These are phyloP conservation scores for Mobula hypostoma DNA, from an alignment of 2,113 vertebrate genomes.

Conservation along the genomic window DNA sequence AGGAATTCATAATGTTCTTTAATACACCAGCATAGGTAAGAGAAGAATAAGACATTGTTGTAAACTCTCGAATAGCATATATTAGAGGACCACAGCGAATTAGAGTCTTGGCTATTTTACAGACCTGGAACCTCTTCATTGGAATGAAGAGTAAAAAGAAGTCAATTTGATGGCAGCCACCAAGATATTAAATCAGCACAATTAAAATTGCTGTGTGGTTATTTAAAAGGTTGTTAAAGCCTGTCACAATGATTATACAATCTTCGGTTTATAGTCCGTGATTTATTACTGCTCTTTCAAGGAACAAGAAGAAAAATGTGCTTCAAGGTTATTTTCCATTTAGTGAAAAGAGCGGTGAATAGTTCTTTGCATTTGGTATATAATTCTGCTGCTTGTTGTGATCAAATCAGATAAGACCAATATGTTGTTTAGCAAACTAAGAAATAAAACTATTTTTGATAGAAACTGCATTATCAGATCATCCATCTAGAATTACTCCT, in stretches of 20 bases:
- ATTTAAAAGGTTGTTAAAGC: slow-evolving; percentile 33
- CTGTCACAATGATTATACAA: slow-evolving; percentile 6
- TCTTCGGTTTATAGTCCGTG: slow-evolving; percentile 19
- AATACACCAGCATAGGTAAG: not conserved
- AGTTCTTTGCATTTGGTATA: not conserved
- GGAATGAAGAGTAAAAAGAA: not conserved
- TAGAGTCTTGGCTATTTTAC: slow-evolving; percentile 24
- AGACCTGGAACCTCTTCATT: not conserved
- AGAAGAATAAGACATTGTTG: not conserved
- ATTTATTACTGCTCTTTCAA: slow-evolving; percentile 6
- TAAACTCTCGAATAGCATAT: not conserved
- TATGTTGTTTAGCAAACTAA: not conserved
- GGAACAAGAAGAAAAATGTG: slow-evolving; percentile 17
- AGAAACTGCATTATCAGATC: not conserved
- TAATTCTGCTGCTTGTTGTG: not conserved
- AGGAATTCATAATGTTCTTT: not conserved
- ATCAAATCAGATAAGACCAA: slow-evolving; percentile 12
- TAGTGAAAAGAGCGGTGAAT: not conserved
- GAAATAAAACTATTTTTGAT: not conserved
- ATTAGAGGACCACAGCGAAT: not conserved
- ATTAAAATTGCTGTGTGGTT: slow-evolving; percentile 30
- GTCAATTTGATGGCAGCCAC: slow-evolving; percentile 10
- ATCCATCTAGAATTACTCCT: no score
- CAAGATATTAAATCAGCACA: slow-evolving; percentile 29
- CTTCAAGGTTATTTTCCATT: slow-evolving; percentile 17